Conservation (phyloP, 2,113 vertebrate species). For the Oceanodroma tethys region DNA sequence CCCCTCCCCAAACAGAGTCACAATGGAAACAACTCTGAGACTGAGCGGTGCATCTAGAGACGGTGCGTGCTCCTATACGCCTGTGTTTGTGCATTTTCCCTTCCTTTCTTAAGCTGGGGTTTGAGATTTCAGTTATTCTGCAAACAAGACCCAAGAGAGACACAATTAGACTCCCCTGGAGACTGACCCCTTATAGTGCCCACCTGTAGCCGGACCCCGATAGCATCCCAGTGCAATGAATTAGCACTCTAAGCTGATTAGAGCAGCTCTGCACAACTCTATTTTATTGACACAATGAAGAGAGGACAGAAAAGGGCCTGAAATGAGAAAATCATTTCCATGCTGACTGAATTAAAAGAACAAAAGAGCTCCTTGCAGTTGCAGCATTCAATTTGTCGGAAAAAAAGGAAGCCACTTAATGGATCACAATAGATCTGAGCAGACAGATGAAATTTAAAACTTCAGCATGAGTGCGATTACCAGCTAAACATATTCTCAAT, state of each 20-base stretch:
- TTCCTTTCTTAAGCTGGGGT: slow-evolving; percentile 39
- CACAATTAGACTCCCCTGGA: slow-evolving; percentile 82
- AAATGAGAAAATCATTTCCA: slow-evolving; percentile 89
- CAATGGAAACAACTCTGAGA: background rate
- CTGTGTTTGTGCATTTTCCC: slow-evolving; percentile 45
- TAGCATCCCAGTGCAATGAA: slow-evolving; percentile 82
- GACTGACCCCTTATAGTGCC: slow-evolving; percentile 79
- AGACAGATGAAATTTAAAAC: slow-evolving; percentile 84
- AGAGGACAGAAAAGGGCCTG: slow-evolving; percentile 81
- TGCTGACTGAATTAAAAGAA: slow-evolving; percentile 87
- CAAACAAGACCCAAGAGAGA: slow-evolving; percentile 79
- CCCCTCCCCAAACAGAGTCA: background rate
- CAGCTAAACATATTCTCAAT: slow-evolving; percentile 79
- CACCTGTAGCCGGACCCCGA: slow-evolving; percentile 82
- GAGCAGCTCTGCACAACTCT: slow-evolving; percentile 83
- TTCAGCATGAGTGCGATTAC: slow-evolving; percentile 76
- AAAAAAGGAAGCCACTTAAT: slow-evolving; percentile 84
- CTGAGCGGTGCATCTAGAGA: background rate
- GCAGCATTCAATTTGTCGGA: slow-evolving; percentile 83
- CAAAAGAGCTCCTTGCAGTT: slow-evolving; percentile 84
- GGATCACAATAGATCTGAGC: slow-evolving; percentile 82
- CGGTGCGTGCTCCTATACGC: background rate
- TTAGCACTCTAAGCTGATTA: slow-evolving; percentile 89
- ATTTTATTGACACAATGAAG: slow-evolving; percentile 89
- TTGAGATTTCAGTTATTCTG: slow-evolving; percentile 77